phyloP scores from a whole-genome alignment of 2,113 vertebrate species.

The Baryphthengus martii region DNA sequence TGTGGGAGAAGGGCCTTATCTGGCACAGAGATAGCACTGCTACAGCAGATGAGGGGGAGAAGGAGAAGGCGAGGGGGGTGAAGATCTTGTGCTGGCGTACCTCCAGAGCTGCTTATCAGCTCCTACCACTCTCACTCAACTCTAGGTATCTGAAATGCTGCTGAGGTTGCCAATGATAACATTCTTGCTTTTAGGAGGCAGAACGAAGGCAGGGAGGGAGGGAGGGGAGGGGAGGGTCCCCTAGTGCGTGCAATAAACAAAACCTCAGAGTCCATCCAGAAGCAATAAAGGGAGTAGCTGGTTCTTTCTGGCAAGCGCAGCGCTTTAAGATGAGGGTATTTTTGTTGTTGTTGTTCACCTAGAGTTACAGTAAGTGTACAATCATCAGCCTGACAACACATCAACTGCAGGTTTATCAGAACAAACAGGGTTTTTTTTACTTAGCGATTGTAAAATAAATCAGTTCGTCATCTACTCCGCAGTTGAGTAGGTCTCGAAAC shows the following conservation, averaged over 20 bases:
- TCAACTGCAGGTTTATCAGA: neutral
- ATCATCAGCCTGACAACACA: neutral
- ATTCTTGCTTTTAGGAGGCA: neutral
- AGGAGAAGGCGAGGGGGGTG: neutral
- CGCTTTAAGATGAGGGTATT: neutral
- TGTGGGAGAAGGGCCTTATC: constrained; percentile 15
- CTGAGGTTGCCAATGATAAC: neutral
- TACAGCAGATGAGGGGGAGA: neutral
- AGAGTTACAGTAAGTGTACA: neutral
- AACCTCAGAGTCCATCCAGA: neutral
- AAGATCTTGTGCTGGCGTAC: constrained; percentile 18
- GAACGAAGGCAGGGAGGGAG: neutral
- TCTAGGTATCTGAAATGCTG: neutral
- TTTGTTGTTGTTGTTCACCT: neutral
- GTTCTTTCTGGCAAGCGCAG: neutral
- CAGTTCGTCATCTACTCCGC: neutral
- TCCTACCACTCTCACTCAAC: neutral
- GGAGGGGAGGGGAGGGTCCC: too few species aligned
- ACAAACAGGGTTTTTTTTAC: neutral
- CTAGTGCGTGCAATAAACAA: neutral
- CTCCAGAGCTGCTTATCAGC: constrained; percentile 44
- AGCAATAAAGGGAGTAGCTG: neutral
- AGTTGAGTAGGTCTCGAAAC: neutral
- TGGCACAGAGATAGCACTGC: neutral
- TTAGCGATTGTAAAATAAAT: neutral